phyloP scores from a whole-genome alignment of 2,888 invertebrate species.

The Phorcus lineatus region DNA sequence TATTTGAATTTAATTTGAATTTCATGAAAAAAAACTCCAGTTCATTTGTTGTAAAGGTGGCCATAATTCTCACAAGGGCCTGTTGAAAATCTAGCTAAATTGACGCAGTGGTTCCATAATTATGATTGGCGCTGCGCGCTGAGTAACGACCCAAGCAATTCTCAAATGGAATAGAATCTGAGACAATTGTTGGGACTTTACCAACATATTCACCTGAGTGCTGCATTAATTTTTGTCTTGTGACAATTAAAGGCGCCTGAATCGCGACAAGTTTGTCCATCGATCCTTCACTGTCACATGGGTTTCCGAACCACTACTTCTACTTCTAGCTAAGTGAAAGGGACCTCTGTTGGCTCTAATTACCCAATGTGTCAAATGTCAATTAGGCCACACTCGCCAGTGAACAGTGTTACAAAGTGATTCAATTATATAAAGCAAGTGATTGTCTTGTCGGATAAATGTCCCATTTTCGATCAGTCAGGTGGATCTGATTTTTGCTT shows the following conservation, averaged over 20 bases:
- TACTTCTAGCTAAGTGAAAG: background rate
- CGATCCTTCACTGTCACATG: background rate
- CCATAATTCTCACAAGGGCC: background rate
- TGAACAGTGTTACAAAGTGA: background rate
- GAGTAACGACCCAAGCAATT: background rate
- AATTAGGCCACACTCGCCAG: constrained; percentile 1
- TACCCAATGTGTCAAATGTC: constrained; percentile 17
- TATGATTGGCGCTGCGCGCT: background rate
- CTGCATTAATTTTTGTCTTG: constrained; percentile 17
- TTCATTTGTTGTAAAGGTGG: no score
- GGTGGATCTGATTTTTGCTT: no score
- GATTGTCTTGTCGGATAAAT: background rate
- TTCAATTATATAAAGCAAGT: background rate
- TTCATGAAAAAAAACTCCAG: no score
- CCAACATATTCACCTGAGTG: background rate
- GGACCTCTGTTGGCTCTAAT: constrained; percentile 7
- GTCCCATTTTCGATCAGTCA: constrained; percentile 6
- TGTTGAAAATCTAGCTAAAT: background rate
- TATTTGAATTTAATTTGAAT: no score
- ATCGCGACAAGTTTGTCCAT: background rate
- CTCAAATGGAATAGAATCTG: constrained; percentile 1
- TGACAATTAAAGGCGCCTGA: constrained; percentile 3
- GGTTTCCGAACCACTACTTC: background rate
- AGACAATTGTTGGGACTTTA: background rate
- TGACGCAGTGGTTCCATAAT: background rate